phyloP scores from a whole-genome alignment of 2,888 invertebrate genomes.

The Dusona sp. region DNA sequence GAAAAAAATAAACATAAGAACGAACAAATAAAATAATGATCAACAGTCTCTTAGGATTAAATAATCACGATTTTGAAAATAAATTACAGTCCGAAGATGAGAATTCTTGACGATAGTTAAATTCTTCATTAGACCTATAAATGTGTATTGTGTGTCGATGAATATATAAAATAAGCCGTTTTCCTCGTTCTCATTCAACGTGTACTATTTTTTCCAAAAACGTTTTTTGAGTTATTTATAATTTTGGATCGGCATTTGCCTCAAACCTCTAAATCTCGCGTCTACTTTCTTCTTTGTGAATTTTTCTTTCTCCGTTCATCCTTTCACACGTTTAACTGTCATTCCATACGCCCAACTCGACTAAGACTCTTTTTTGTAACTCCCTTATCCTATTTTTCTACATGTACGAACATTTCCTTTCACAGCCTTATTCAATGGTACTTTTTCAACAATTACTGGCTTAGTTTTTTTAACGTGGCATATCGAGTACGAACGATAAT shows the following conservation, averaged over 20 bases:
- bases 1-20: not conserved
- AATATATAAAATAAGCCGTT: not conserved
- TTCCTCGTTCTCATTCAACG: too few species aligned
- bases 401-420: not conserved
- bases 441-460: not conserved
- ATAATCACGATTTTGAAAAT: not conserved
- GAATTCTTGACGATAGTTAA: too few species aligned
- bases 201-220: not conserved
- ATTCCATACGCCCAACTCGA: not conserved
- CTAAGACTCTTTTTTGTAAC: not conserved
- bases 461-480: not conserved
- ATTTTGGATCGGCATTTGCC: not conserved
- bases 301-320: not conserved
- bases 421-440: too few species aligned
- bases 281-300: not conserved
- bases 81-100: not conserved
- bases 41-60: not conserved
- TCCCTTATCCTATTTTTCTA: not conserved
- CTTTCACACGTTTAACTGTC: slow-evolving; percentile 17
- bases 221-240: not conserved
- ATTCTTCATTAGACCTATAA: too few species aligned
- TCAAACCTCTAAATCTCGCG: not conserved
- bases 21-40: not conserved
- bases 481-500: not conserved
- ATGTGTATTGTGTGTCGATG: too few species aligned